A percentile compares a stretch with the other conserved stretches of the same genome.
These are phyloP conservation scores for Anguilla megastoma DNA, from an alignment of 2,797 vertebrate species.

Conservation along the genomic window DNA sequence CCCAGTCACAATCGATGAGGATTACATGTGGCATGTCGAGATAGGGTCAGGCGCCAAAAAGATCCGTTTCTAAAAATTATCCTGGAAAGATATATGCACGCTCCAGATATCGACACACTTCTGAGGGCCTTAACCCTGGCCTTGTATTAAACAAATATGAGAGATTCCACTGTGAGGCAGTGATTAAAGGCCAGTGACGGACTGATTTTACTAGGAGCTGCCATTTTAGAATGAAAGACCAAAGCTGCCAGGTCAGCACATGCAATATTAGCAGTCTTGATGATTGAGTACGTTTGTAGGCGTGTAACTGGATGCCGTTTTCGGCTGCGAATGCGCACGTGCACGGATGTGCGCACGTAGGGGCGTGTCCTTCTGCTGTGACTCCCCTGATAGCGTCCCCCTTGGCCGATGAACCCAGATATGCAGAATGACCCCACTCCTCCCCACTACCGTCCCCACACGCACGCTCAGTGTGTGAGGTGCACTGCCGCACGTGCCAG, in stretches of 20 bases:
- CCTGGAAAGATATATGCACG: not conserved
- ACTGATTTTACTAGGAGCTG: not conserved
- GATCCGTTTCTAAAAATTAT: not conserved
- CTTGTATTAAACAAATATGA: not conserved
- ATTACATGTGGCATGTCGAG: not conserved
- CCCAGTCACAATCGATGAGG: not conserved
- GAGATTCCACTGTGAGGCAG: not conserved
- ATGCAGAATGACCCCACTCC: not conserved
- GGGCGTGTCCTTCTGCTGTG: not conserved
- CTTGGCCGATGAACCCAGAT: not conserved
- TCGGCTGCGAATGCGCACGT: not conserved
- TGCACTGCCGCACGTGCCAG: not conserved
- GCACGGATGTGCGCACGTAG: not conserved
- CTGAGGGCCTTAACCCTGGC: not conserved
- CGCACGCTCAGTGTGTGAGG: not conserved
- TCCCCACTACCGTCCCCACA: not conserved
- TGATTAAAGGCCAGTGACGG: not conserved
- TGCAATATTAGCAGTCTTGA: not conserved
- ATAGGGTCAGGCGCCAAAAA: not conserved
- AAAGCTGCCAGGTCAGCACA: not conserved
- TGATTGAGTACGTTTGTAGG: not conserved
- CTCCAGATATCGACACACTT: not conserved
- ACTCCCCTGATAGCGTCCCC: not conserved
- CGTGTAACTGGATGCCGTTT: not conserved
- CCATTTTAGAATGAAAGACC: not conserved